Evolutionary conservation across 2,888 invertebrate species (phyloP), one percentile per base, ranked within the genome.

Genomic region (Neoitamus cyanurus): DNA sequence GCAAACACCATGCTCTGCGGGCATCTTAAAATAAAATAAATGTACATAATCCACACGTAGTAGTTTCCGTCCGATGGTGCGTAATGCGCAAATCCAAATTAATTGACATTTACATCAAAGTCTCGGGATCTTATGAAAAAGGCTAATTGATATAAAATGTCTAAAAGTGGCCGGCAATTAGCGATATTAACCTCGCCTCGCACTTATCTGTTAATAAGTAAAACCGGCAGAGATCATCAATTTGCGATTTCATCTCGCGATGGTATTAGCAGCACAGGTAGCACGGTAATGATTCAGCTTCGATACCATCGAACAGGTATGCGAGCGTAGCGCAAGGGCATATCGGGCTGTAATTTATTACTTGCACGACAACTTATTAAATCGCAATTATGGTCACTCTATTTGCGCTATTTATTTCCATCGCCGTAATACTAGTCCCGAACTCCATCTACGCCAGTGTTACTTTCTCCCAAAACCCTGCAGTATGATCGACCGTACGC

Each of bases 321-420:
- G 28, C 30, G 46, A 46, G 15, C 20, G n/a, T 30, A 77, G 75
- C 46, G 15, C 77, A 77, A 77, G 77, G 77, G 77, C 46, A 77
- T 42, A 42, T 46, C 42, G 31, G 34, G 36, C 20, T 25, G 36
- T 82, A 82, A 68, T 82, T 82, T 82, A 82, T 82, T 68, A 25
- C 36, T 82, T 34, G 68, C 68, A 58, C 82, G 68, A 82, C 82
- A 82, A 82, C 82, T 82, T 82, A 82, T 82, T 68, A 82, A 82
- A 82, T 68, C 31, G 68, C 68, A 82, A 68, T 82, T 82, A 82
- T 36, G 25, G 82, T 36, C 68, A 31, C 34, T 36, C 31, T 68
- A 82, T 68, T 77, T 77, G 30, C 34, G 77, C 77, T 31, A 46
- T 46, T 58, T 58, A 58, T 58, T 77, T 46, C 28, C 77, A 77